These are phyloP conservation scores for Chionomys nivalis DNA, from an alignment of 2,113 vertebrate species.

Conservation along the genomic window DNA sequence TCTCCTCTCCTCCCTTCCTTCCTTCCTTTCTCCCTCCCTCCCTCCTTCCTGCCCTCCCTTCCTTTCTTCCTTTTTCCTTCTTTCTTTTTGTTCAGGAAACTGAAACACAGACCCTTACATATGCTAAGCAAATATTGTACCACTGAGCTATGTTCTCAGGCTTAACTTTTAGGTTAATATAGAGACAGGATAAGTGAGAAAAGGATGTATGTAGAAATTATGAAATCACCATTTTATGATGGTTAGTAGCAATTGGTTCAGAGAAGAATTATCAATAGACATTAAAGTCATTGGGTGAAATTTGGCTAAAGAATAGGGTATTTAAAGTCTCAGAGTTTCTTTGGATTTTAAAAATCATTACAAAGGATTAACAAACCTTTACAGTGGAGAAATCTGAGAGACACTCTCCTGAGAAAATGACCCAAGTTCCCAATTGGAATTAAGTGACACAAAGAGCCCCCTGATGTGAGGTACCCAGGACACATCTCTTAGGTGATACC, in stretches of 20 bases:
- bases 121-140: background rate
- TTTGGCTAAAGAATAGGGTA: background rate
- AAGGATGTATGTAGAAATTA: slow-evolving; percentile 26
- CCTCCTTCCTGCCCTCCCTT: background rate
- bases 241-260: slow-evolving; percentile 19
- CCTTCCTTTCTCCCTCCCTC: too few species aligned
- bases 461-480: background rate
- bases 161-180: slow-evolving; percentile 1
- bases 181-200: background rate
- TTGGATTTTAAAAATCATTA: slow-evolving; percentile 1
- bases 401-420: slow-evolving; percentile 2
- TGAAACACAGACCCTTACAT: background rate
- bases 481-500: background rate
- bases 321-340: slow-evolving; percentile 1
- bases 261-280: slow-evolving; percentile 26
- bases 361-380: slow-evolving; percentile 7
- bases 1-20: too few species aligned
- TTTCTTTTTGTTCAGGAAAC: too few species aligned
- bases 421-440: slow-evolving; percentile 16
- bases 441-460: slow-evolving; percentile 17
- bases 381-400: background rate
- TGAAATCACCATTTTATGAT: slow-evolving; percentile 12
- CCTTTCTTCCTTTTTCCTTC: too few species aligned
- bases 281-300: slow-evolving; percentile 43
- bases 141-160: background rate